These are phyloP conservation scores for Melitaea cinxia DNA, from an alignment of 1,140 invertebrate genomes.

Conservation along the genomic window DNA sequence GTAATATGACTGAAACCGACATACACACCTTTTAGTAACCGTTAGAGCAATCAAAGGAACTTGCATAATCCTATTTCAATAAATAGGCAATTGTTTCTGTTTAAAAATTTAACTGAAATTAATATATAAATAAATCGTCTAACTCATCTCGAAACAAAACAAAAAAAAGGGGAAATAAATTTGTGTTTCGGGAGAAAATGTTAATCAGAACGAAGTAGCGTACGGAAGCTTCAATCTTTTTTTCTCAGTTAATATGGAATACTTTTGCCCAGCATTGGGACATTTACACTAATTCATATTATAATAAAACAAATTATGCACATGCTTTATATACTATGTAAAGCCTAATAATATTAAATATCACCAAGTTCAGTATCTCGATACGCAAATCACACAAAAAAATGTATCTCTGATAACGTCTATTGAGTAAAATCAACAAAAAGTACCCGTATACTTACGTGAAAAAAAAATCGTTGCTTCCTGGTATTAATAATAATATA, in stretches of 20 bases:
- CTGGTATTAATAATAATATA: background rate
- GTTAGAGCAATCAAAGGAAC: slow-evolving; percentile 45
- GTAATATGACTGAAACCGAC: slow-evolving; percentile 1
- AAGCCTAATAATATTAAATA: too few species aligned
- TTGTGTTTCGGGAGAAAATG: too few species aligned
- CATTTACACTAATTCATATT: too few species aligned
- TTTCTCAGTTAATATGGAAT: too few species aligned
- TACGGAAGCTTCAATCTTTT: too few species aligned
- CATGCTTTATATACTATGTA: too few species aligned
- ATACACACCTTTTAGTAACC: slow-evolving; percentile 43
- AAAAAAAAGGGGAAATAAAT: too few species aligned
- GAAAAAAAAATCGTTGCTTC: background rate
- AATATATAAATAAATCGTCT: background rate
- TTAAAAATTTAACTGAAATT: background rate
- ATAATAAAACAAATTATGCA: too few species aligned
- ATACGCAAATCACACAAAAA: background rate
- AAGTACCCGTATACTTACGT: background rate
- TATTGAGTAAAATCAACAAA: background rate
- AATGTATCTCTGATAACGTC: background rate
- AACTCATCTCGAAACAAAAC: too few species aligned
- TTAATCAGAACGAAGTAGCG: too few species aligned
- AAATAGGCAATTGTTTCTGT: slow-evolving; percentile 16
- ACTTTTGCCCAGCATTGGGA: too few species aligned
- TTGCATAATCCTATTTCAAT: slow-evolving; percentile 36
- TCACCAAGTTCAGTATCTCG: too few species aligned